Evolutionary conservation across 2,888 invertebrate species (phyloP), one percentile per base, ranked within the genome.

Genomic region (Callyntrura sp.): DNA sequence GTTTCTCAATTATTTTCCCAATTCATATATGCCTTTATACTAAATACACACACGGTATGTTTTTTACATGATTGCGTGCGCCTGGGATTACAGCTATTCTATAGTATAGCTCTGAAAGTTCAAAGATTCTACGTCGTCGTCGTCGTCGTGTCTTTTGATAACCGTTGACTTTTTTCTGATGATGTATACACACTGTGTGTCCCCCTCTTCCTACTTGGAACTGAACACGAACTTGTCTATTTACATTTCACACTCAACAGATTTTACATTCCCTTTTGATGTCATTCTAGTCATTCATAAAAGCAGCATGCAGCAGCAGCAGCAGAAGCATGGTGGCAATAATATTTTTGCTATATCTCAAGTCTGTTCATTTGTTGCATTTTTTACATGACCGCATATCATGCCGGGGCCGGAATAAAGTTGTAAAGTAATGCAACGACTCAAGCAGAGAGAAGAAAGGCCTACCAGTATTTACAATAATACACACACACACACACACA

Each of bases 381-480:
- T 35, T 35, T 35, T 55, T 55, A 55, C 17, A 55, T 55, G 17
- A 55, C 35, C 3, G 51, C 51, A 55, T n/a, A 55, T n/a, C 5
- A 55, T 55, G 17, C 55, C 14, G 60, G 60, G 57, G 23, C 60
- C 17, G 9, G 43, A 20, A 45, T 48, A 25, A 14, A 78, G 78
- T n/a, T 78, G 23, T 14, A 55, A 81, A 25, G 48, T 76, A 45
- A 17, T 62, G 48, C 23, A 65, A 78, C 85, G 85, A 85, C 85
- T 85, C 57, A 78, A 65, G 62, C 51, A 85, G 78, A 85, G 45
- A 3, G 17, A 78, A 20, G 0, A 43, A 48, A 73, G 43, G 70
- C 45, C 20, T 17, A 70, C 11, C 12, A 1, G 20, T 17, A 48
- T 45, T 45, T 73, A 14, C n/a, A 23, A 73, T n/a, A 73, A 17